Conservation (phyloP, 2,113 vertebrate genomes). For the Sturnira hondurensis region DNA sequence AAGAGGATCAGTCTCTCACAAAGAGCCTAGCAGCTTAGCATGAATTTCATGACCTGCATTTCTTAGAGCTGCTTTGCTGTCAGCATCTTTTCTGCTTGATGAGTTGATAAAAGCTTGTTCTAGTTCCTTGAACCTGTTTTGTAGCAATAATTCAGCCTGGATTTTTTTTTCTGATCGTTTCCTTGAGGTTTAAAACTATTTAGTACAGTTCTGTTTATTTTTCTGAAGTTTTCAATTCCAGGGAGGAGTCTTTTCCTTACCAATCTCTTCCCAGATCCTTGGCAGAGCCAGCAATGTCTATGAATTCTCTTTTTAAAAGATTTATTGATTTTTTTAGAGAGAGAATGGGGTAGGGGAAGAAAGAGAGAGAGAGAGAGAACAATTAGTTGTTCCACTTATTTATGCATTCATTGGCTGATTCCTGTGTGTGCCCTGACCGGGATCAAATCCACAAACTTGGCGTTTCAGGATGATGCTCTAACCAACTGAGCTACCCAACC, state of each 20-base stretch:
- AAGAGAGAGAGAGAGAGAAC: too few relatives aligned
- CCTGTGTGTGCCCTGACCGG: neutral
- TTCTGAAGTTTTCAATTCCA: slow-evolving; percentile 14
- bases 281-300: neutral
- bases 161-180: slow-evolving; percentile 39
- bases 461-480: neutral
- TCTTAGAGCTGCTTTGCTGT: slow-evolving; percentile 63
- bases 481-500: neutral
- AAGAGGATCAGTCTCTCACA: slow-evolving; percentile 26
- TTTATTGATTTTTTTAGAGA: too few relatives aligned
- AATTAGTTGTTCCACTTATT: too few relatives aligned
- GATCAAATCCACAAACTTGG: neutral
- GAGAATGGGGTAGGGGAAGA: too few relatives aligned
- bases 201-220: slow-evolving; percentile 8
- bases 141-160: slow-evolving; percentile 51
- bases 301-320: neutral
- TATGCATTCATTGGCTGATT: too few relatives aligned
- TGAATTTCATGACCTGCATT: slow-evolving; percentile 68
- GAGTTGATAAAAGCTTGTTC: slow-evolving; percentile 68
- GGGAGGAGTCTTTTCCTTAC: neutral
- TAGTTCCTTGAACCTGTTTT: slow-evolving; percentile 69
- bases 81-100: slow-evolving; percentile 71
- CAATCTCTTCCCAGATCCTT: neutral
- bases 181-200: slow-evolving; percentile 41
- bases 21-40: slow-evolving; percentile 28